Evolutionary conservation across 2,888 invertebrate genomes (phyloP).

Genomic region (Agrotis exclamationis): DNA sequence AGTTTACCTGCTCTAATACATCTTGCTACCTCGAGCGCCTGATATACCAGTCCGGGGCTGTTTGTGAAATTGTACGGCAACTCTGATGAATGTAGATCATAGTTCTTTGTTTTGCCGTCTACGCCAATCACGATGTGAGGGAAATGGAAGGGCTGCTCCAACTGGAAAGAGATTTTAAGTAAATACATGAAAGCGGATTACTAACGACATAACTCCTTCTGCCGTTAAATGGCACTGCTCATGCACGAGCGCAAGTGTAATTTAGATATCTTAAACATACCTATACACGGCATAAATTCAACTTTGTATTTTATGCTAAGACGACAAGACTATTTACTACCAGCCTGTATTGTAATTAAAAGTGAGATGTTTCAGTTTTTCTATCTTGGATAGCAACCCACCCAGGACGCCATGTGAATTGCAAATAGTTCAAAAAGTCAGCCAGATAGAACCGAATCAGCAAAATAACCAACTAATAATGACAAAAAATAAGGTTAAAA

Average conservation of each 20-base stretch:
- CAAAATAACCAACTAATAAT: neutral
- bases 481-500: neutral
- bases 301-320: too few species aligned
- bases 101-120: slow-evolving; percentile 89
- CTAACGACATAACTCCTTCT: neutral
- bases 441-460: neutral
- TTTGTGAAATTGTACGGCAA: slow-evolving; percentile 92
- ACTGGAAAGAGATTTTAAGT: slow-evolving; percentile 3
- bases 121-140: slow-evolving; percentile 91
- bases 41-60: slow-evolving; percentile 94
- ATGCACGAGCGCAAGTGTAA: neutral
- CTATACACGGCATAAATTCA: too few species aligned
- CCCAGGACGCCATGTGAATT: too few species aligned
- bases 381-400: too few species aligned
- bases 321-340: too few species aligned
- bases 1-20: slow-evolving; percentile 91
- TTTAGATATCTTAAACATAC: too few species aligned
- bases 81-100: slow-evolving; percentile 91
- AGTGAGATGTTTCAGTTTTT: too few species aligned
- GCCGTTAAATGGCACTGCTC: neutral
- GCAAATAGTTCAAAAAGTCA: too few species aligned
- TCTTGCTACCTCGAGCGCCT: slow-evolving; percentile 94
- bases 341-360: too few species aligned
- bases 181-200: neutral
- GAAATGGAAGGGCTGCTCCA: slow-evolving; percentile 92